Evolutionary conservation across 1,140 invertebrate species (phyloP).

Genomic region (Sycophaga agraensis): DNA sequence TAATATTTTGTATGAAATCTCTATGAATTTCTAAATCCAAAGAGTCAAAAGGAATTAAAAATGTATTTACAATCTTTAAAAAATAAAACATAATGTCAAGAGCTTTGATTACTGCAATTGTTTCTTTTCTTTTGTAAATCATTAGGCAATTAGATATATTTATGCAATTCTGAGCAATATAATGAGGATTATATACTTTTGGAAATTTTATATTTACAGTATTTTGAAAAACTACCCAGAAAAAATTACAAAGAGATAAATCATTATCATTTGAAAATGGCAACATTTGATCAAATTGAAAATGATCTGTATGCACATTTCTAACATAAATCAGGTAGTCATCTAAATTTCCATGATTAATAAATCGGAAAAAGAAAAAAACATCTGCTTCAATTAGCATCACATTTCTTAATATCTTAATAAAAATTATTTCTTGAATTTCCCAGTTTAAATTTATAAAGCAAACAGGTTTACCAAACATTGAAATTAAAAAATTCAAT

Average conservation of each 20-base stretch:
- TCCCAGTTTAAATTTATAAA: not conserved
- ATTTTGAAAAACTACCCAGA: not conserved
- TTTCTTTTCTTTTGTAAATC: not conserved
- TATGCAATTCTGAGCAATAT: constrained; percentile 14
- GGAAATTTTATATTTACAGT: not conserved
- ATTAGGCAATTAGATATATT: constrained; percentile 10
- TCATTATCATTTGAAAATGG: not conserved
- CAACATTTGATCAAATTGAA: not conserved
- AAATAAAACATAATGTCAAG: not conserved
- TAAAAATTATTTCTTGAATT: not conserved
- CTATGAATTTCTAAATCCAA: constrained; percentile 10
- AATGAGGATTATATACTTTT: constrained; percentile 5
- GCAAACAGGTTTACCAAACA: constrained; percentile 9
- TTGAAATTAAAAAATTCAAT: constrained; percentile 1
- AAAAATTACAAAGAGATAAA: constrained; percentile 7
- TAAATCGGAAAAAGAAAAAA: constrained; percentile 8
- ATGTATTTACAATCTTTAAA: not conserved
- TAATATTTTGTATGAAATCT: constrained; percentile 1
- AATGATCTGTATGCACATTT: too few relatives aligned
- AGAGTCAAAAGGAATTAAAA: constrained; percentile 1
- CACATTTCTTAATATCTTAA: constrained; percentile 6
- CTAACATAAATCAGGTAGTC: too few relatives aligned
- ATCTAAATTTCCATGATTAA: not conserved
- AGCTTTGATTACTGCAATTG: not conserved
- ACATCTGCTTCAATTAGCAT: not conserved